phyloP scores from a whole-genome alignment of 1,140 invertebrate genomes.

The Drosophila athabasca region DNA sequence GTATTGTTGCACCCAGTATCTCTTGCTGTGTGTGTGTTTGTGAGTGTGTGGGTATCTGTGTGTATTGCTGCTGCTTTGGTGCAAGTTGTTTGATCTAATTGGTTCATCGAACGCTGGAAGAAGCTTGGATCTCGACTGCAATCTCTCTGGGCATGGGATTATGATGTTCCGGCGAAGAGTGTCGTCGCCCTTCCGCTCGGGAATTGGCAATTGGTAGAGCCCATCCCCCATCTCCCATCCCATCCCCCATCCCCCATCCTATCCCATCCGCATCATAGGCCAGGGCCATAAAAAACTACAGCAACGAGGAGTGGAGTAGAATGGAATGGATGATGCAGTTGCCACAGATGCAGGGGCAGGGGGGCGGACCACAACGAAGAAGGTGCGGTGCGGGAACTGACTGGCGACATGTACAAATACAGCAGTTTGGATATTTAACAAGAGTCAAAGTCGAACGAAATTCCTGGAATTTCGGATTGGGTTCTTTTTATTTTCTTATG shows the following conservation, averaged over 20 bases:
- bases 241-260: no score
- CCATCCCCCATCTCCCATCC: background rate
- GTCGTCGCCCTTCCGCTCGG: background rate
- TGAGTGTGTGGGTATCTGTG: constrained; percentile 3
- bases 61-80: constrained; percentile 39
- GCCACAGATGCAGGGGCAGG: constrained; percentile 5
- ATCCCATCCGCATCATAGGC: constrained; percentile 12
- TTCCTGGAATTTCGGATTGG: constrained; percentile 79
- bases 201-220: constrained; percentile 36
- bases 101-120: constrained; percentile 66
- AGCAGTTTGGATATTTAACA: constrained; percentile 75
- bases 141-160: constrained; percentile 25
- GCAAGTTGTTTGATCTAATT: constrained; percentile 81
- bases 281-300: constrained; percentile 15
- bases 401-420: constrained; percentile 65
- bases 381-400: no score
- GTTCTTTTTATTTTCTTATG: constrained; percentile 23
- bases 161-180: constrained; percentile 33
- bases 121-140: constrained; percentile 16
- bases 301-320: background rate
- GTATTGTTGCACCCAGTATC: constrained; percentile 50
- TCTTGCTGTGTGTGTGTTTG: constrained; percentile 24
- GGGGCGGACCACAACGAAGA: no score
- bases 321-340: constrained; percentile 2
- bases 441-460: constrained; percentile 54